Evolutionary conservation across 2,113 vertebrate genomes (phyloP), one percentile per base, ranked within the genome.

Genomic region (Vulpes ferrilata): DNA sequence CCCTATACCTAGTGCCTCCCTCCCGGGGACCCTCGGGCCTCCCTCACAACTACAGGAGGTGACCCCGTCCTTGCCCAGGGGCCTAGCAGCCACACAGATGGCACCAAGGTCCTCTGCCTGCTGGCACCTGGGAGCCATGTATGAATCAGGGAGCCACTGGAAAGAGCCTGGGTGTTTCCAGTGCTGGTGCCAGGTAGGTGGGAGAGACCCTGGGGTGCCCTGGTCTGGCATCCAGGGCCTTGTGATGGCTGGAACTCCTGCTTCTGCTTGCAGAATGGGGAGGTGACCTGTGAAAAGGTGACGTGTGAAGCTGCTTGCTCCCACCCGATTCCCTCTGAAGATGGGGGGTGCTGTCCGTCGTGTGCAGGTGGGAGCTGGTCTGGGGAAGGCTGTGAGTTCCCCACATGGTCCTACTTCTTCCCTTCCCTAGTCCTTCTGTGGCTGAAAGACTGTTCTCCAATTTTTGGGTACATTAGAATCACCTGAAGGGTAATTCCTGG

Each of bases 141-240:
- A 86, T 51, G 94, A 97, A 25, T 84, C 97, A 0, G 98, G 98
- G 0, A 86, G 98, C 90, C 97, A 0, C 81, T 99, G 99, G 99
- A 96, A 2, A 0, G 98, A 98, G 86, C 96, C 81, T 0, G 97
- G 96, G 5, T 99, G 99, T 60, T 93, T 67, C 82, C 98, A 96
- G 81, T 99, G 99, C 74, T 23, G 62, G 79, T 99, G 99, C 4
- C 65, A 98, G 98, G 99, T 99, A 76, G 59, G 98, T 94, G 1
- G 7, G 15, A 27, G 22, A 38, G 0, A 25, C 7, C 57, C 43
- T 1, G 0, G 3, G 38, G 19, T 32, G 1, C 55, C 80, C 0
- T 20, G 7, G 1, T 10, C 71, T 22, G 12, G 65, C 9, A 20
- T 30, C 53, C 5, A 7, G 8, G 0, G 1, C 3, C 2, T 55